Evolutionary conservation across 2,113 vertebrate species (phyloP).

Genomic region (Mola mola): DNA sequence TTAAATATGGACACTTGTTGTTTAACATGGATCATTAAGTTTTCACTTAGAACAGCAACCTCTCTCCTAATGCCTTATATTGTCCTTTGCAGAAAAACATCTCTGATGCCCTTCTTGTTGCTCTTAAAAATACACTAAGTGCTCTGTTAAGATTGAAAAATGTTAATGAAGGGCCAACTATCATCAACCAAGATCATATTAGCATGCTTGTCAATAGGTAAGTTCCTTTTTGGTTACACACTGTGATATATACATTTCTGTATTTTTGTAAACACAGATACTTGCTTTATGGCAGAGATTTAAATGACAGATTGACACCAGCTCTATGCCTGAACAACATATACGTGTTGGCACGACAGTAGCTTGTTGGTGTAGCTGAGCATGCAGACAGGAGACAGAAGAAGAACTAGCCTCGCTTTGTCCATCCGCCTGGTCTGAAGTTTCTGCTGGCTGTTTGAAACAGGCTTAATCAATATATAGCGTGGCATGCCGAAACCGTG

Average conservation of each 20-base stretch:
- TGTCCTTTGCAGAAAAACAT: constrained; percentile 56
- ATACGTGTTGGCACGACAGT: no score
- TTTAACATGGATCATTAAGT: not conserved
- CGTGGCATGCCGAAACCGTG: no score
- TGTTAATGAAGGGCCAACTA: constrained; percentile 65
- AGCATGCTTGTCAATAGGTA: constrained; percentile 87
- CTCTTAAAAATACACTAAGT: constrained; percentile 81
- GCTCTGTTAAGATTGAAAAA: constrained; percentile 79
- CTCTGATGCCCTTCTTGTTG: constrained; percentile 69
- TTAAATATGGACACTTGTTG: not conserved
- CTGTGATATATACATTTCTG: not conserved
- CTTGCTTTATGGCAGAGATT: no score
- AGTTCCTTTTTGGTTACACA: not conserved
- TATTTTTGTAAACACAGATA: not conserved
- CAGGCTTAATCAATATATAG: no score
- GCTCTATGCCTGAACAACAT: no score
- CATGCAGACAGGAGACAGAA: no score
- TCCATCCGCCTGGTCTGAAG: no score
- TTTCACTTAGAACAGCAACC: not conserved
- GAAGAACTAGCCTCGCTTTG: no score
- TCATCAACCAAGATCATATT: constrained; percentile 74
- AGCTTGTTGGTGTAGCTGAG: no score
- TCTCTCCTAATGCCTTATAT: no score
- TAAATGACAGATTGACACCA: no score
- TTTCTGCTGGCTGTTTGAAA: no score